These are phyloP conservation scores for Spinus olivaceus DNA, from an alignment of 2,797 vertebrate species.

Conservation along the genomic window DNA sequence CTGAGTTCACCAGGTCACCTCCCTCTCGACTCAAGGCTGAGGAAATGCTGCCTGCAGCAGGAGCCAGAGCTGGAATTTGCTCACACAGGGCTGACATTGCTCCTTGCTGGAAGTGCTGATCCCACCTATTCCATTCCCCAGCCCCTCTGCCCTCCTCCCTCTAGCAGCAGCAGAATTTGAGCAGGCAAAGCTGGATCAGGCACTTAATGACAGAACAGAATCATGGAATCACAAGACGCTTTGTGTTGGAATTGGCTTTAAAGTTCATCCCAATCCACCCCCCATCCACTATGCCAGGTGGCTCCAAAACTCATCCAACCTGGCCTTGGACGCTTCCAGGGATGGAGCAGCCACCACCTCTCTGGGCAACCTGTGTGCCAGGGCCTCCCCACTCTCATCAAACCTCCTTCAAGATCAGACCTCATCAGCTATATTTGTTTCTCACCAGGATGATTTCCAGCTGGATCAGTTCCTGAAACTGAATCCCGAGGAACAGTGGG, in stretches of 20 bases:
- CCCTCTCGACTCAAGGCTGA: background rate
- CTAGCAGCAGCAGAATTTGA: background rate
- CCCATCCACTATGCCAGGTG: fast-evolving
- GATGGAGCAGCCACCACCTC: background rate
- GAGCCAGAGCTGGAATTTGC: background rate
- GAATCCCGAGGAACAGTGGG: background rate
- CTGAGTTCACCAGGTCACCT: background rate
- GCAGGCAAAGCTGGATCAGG: background rate
- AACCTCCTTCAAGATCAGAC: background rate
- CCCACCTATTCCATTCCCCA: background rate
- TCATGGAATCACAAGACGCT: background rate
- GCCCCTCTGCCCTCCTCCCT: background rate
- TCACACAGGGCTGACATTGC: background rate
- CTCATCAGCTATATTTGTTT: background rate
- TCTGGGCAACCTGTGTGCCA: background rate
- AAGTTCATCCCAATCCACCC: background rate
- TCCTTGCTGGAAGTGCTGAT: background rate
- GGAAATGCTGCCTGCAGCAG: background rate
- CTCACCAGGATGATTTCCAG: background rate
- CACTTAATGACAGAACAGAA: background rate
- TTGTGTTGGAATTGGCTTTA: background rate
- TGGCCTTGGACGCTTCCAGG: background rate
- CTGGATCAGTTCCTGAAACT: background rate
- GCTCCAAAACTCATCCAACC: background rate
- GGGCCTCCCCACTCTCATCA: background rate